These are phyloP conservation scores for Zootermopsis nevadensis DNA, from an alignment of 2,888 invertebrate genomes.

Conservation along the genomic window DNA sequence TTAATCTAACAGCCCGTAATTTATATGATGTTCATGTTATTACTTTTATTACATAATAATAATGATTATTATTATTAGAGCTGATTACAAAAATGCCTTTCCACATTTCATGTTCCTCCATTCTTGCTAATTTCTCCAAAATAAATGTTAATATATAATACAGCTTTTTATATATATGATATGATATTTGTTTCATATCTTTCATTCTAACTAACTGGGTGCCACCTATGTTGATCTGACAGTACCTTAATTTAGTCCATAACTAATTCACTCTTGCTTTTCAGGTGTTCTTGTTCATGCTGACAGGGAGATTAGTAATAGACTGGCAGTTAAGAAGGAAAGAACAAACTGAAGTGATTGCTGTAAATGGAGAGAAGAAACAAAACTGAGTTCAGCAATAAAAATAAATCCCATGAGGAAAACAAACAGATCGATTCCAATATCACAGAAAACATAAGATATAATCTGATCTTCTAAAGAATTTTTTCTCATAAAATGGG, in stretches of 20 bases:
- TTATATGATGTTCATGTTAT: no score
- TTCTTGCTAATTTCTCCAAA: no score
- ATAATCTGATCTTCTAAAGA: not conserved
- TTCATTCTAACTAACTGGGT: no score
- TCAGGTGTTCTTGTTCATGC: slow-evolving; percentile 87
- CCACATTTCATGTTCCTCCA: not conserved
- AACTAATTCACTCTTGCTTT: slow-evolving; percentile 54
- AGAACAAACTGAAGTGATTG: slow-evolving; percentile 61
- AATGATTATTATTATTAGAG: not conserved
- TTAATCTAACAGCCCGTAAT: not conserved
- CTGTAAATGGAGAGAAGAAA: slow-evolving; percentile 64
- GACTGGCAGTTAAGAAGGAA: slow-evolving; percentile 74
- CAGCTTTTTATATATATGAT: no score
- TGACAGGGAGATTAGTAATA: slow-evolving; percentile 88
- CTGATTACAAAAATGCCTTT: not conserved
- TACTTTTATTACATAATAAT: no score
- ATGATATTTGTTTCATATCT: no score
- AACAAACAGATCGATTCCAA: not conserved
- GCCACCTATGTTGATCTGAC: no score
- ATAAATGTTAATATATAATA: no score
- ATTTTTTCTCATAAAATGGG: not conserved
- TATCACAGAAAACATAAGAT: not conserved
- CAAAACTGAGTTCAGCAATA: slow-evolving; percentile 62
- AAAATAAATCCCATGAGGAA: not conserved
- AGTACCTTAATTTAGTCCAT: no score